Percentiles rank a stretch among this genome's conserved stretches.
phyloP scores from a whole-genome alignment of 2,888 invertebrate genomes.

The Eupelmus urozonus region DNA sequence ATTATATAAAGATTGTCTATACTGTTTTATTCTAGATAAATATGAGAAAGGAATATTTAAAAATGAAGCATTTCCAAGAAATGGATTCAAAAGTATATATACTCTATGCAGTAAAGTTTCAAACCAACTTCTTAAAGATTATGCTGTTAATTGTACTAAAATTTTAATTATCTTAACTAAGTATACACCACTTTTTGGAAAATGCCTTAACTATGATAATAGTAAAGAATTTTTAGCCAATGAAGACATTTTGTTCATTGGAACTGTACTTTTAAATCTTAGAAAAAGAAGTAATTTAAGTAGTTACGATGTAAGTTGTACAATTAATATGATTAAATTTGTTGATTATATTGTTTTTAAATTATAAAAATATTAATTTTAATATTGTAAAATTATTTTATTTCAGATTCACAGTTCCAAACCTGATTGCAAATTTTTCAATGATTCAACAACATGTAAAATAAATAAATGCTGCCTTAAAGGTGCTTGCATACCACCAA shows the following conservation, averaged over 20 bases:
- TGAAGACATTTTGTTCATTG: constrained; percentile 78
- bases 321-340: no score
- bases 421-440: neutral
- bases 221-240: constrained; percentile 70
- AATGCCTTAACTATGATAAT: constrained; percentile 61
- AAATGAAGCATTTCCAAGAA: constrained; percentile 67
- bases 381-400: neutral
- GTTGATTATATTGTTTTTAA: constrained; percentile 4
- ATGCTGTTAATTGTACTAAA: constrained; percentile 82
- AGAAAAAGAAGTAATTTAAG: constrained; percentile 13
- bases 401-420: constrained; percentile 75
- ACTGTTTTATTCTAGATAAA: neutral
- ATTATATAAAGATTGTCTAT: neutral
- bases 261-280: constrained; percentile 81
- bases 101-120: constrained; percentile 83
- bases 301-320: constrained; percentile 34
- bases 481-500: constrained; percentile 79
- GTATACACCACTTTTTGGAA: constrained; percentile 80
- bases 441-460: constrained; percentile 68
- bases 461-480: constrained; percentile 7
- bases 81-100: constrained; percentile 76
- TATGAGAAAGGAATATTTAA: constrained; percentile 61
- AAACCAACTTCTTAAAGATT: constrained; percentile 84
- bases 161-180: constrained; percentile 81
- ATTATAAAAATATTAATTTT: neutral